Evolutionary conservation across 92 coral and sea anemone species (phyloP).

Genomic region (Parazoanthus atlanticus): DNA sequence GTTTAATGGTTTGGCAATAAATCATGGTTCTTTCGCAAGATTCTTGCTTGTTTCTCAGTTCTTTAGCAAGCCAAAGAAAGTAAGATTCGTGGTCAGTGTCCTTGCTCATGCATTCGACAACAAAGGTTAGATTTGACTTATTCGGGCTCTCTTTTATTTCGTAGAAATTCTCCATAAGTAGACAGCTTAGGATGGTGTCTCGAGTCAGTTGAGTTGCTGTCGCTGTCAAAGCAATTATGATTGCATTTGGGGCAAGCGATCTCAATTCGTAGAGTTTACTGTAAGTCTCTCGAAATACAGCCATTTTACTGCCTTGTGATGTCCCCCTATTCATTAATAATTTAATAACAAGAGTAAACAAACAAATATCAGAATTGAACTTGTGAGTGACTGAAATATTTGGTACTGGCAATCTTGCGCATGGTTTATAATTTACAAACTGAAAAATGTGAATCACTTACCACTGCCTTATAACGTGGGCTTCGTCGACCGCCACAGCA

Average conservation of each 20-base stretch:
- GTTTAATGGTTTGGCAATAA: slow-evolving; percentile 70
- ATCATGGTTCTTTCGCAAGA: slow-evolving; percentile 51
- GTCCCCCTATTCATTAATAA: slow-evolving; percentile 43
- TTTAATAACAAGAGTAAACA: not conserved
- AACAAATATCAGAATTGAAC: not conserved
- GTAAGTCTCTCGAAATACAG: slow-evolving; percentile 46
- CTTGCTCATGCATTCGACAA: slow-evolving; percentile 61
- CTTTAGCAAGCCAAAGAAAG: slow-evolving; percentile 54
- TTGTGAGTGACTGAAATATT: not conserved
- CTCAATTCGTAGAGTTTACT: slow-evolving; percentile 54
- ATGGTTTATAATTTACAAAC: not conserved
- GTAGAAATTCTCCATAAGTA: slow-evolving; percentile 38
- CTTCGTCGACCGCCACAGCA: slow-evolving; percentile 68
- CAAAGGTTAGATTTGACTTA: slow-evolving; percentile 42
- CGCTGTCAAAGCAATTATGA: slow-evolving; percentile 54
- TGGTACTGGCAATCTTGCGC: not conserved
- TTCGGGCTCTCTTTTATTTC: slow-evolving; percentile 63
- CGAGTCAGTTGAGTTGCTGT: slow-evolving; percentile 52
- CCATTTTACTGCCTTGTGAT: slow-evolving; percentile 50
- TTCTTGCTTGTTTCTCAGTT: slow-evolving; percentile 36
- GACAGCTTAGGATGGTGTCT: slow-evolving; percentile 37
- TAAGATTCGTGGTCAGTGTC: slow-evolving; percentile 50
- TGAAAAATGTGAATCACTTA: slow-evolving; percentile 20
- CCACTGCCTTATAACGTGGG: slow-evolving; percentile 72
- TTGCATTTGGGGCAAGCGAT: slow-evolving; percentile 23